phyloP scores from a whole-genome alignment of 2,797 vertebrate genomes.

The Hylomyscus alleni region DNA sequence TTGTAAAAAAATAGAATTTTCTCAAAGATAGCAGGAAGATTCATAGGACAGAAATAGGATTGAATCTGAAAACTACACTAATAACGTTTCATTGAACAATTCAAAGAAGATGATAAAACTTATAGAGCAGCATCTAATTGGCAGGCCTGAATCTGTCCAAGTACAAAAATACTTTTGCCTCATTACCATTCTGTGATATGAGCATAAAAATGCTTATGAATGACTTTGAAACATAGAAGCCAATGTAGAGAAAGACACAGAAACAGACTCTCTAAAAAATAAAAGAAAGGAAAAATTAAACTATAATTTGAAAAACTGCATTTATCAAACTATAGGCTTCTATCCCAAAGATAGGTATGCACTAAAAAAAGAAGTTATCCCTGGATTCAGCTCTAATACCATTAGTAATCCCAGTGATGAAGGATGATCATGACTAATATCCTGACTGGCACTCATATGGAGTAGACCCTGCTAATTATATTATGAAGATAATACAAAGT shows the following conservation, averaged over 20 bases:
- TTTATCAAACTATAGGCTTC: not conserved
- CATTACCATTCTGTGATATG: not conserved
- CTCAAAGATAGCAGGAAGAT: not conserved
- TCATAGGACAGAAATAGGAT: constrained; percentile 2
- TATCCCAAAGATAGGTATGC: not conserved
- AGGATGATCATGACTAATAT: not conserved
- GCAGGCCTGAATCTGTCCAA: not conserved
- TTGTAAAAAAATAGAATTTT: not conserved
- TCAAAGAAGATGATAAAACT: constrained; percentile 18
- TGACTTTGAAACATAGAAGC: constrained; percentile 31
- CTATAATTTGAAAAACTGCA: not conserved
- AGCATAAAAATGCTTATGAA: not conserved
- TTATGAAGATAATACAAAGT: constrained; percentile 24
- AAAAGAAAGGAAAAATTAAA: not conserved
- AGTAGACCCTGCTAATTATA: not conserved
- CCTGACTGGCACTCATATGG: not conserved
- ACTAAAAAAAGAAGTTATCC: not conserved
- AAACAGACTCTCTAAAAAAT: not conserved
- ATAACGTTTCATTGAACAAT: constrained; percentile 29
- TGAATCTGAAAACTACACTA: not conserved
- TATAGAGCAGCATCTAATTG: not conserved
- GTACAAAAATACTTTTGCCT: not conserved
- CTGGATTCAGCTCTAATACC: not conserved
- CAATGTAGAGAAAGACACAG: not conserved
- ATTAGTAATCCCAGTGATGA: not conserved